Base-by-base conservation (phyloP, 2,797 vertebrate genomes). In the Ataeniobius toweri region DNA sequence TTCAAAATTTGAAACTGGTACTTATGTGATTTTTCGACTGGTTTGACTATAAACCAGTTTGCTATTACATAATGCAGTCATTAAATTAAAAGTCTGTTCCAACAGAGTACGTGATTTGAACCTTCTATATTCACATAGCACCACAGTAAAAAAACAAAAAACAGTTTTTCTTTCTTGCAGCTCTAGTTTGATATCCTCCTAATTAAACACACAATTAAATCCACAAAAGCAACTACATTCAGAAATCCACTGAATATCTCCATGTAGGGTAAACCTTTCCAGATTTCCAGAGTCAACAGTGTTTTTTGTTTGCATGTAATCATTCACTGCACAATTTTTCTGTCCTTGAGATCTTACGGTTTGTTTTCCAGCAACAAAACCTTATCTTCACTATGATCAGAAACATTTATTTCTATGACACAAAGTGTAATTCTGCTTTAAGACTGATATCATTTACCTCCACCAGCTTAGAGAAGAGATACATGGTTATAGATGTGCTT, bases 401-500 rank as follows among this genome's bases (percentile, higher is more conserved):
- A n/a, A 16, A 39, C 28, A 70, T 4, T 14, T 7, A 5, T 74
- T 80, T 77, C 61, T 44, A 22, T 36, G 41, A 36, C 20, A 14
- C 8, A 76, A 44, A 26, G 22, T 71, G 16, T n/a, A 3, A 68
- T 9, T 74, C 22, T 63, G 51, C 0, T 72, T 78, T 18, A 3
- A 20, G 26, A 39, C 18, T 51, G 18, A n/a, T 7, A 7, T 73
- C 0, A 41, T 48, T 94, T 96, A 99, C 98, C 98, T 99, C 98
- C 83, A 99, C 97, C 87, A 99, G 94, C 92, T 99, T 99, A 51
- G 98, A 97, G 87, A 97, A 97, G 83, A 99, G 96, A 90, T 99
- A 99, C 98, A 99, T 99, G 75, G 98, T 98, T 93, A 99, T 99
- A 20, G 97, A 93, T 41, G 98, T 99, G 91, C 98, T 99, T 96